phyloP scores from a whole-genome alignment of 2,113 vertebrate species.

The Psittacus erithacus region DNA sequence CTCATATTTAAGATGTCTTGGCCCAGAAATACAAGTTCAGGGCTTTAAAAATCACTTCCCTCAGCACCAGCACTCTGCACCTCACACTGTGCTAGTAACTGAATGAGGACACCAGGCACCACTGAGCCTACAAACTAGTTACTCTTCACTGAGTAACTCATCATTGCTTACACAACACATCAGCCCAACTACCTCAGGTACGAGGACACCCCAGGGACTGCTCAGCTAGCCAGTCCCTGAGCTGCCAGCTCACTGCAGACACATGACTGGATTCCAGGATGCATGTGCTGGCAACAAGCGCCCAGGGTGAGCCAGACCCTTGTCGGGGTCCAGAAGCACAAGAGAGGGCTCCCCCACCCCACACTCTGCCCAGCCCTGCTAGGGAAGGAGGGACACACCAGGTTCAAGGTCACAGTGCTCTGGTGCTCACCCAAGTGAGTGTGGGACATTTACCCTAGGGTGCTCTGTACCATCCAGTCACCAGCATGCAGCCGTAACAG shows the following conservation, averaged over 20 bases:
- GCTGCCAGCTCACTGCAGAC: not conserved
- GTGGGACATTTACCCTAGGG: conserved; percentile 16
- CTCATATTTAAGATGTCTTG: not conserved
- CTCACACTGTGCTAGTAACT: accelerated
- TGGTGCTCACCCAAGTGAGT: conserved; percentile 18
- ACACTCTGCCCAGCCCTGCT: not conserved
- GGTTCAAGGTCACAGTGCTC: not conserved
- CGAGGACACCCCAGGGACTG: not conserved
- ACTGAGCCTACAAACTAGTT: not conserved
- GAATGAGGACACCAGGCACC: not conserved
- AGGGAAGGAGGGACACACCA: accelerated
- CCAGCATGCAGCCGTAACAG: conserved; percentile 74
- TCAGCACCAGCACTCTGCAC: not conserved
- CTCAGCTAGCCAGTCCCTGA: not conserved
- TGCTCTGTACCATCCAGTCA: conserved; percentile 60
- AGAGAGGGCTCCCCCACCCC: too few relatives aligned
- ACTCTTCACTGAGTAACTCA: accelerated
- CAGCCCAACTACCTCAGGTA: not conserved
- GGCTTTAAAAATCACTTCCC: not conserved
- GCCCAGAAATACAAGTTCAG: not conserved
- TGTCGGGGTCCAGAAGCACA: accelerated
- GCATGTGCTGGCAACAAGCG: accelerated
- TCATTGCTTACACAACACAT: not conserved
- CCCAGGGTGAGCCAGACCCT: not conserved
- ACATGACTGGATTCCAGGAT: not conserved